Percentiles rank a stretch among this genome's conserved stretches.
These are phyloP conservation scores for Bombus confusus DNA, from an alignment of 1,140 invertebrate genomes.

Conservation along the genomic window DNA sequence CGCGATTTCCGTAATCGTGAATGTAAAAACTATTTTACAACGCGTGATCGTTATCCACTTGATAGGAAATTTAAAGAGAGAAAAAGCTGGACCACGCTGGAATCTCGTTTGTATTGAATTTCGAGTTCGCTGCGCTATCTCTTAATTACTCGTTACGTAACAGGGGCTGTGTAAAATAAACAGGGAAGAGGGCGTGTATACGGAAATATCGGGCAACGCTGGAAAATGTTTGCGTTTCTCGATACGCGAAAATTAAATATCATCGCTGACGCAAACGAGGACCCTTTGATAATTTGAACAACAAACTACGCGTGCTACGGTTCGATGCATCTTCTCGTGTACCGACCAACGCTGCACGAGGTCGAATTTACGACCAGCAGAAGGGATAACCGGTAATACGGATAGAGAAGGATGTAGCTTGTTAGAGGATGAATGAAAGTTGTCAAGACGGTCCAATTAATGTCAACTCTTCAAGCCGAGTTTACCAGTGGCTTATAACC, in stretches of 20 bases:
- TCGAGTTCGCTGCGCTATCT: not conserved
- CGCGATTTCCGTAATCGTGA: not conserved
- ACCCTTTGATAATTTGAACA: constrained; percentile 50
- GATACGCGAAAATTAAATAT: constrained; percentile 36
- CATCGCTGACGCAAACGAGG: constrained; percentile 30
- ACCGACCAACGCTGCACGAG: constrained; percentile 13
- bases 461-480: constrained; percentile 80
- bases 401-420: constrained; percentile 81
- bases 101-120: not conserved
- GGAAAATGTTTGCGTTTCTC: constrained; percentile 23
- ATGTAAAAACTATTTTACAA: not conserved
- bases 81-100: not conserved
- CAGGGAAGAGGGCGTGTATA: not conserved
- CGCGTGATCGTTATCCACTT: not conserved
- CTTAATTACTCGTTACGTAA: constrained; percentile 6
- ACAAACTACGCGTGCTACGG: constrained; percentile 44
- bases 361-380: constrained; percentile 42
- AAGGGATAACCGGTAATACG: constrained; percentile 69
- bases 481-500: constrained; percentile 77
- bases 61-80: not conserved
- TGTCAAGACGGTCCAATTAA: constrained; percentile 83
- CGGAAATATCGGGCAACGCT: constrained; percentile 5
- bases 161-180: not conserved
- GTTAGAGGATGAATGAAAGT: constrained; percentile 82
- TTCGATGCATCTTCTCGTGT: constrained; percentile 41